Evolutionary conservation across 2,113 vertebrate genomes (phyloP), one percentile per base, ranked within the genome.

Genomic region (Ciconia boyciana): DNA sequence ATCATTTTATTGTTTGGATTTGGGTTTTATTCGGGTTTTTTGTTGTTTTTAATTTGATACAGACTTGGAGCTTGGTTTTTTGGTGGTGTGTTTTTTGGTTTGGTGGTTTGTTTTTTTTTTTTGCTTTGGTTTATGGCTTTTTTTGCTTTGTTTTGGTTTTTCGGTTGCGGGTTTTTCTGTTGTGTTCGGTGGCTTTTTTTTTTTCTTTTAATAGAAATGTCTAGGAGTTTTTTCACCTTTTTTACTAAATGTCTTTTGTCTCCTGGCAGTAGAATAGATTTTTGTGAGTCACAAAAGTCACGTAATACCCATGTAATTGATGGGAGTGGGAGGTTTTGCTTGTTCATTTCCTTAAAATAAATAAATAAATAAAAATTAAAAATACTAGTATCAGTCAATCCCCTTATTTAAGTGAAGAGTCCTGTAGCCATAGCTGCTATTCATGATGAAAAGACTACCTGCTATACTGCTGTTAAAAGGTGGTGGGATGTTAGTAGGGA

Each of bases 121-220:
- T 52, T 65, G 1, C 9, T 82, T 57, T 36, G 7, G 16, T 41
- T 68, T 25, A 28, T 16, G 5, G 2, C 15, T 52, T 22, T 39
- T 16, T 77, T 49, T 41, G 4, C 5, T n/a, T 83, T 44, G 2
- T 0, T 57, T 76, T 83, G 5, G 0, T 1, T 21, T 25, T 60
- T 80, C 34, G 3, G 2, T 51, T 58, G 16, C 54, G 17, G 17
- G 15, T 22, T 11, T 44, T 39, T 39, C 39, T 39, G 39, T 39
- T 39, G 39, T 39, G 39, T 39, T 39, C 39, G 22, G 4, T 41
- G 24, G 5, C 6, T 6, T 61, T 13, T 58, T 14, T 15, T 52
- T 16, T 39, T 19, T 10, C 22, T 71, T 89, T 65, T 11, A 62
- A 43, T 29, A 58, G 6, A 57, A 41, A 49, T 58, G 1, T 54